A percentile compares a stretch with the other conserved stretches of the same genome.
Evolutionary conservation across 1,140 invertebrate species (phyloP).

Genomic region (Plectrocnemia conspersa): DNA sequence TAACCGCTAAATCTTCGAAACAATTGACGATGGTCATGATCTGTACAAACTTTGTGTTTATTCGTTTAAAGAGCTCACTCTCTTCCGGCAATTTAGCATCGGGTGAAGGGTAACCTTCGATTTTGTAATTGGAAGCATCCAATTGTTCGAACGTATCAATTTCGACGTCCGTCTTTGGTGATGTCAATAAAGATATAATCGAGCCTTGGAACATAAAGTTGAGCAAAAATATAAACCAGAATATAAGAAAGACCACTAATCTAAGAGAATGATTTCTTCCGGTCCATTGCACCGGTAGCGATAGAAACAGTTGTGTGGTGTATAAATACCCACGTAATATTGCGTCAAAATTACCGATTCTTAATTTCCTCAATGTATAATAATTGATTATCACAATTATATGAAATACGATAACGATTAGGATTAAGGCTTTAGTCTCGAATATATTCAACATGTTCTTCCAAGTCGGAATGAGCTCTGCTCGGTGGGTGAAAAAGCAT

Average conservation of each 20-base stretch:
- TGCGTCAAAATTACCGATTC: slow-evolving; percentile 5
- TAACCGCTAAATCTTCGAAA: slow-evolving; percentile 40
- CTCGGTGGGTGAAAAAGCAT: slow-evolving; percentile 28
- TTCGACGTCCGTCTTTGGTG: slow-evolving; percentile 43
- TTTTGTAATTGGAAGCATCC: slow-evolving; percentile 41
- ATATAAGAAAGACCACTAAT: slow-evolving; percentile 21
- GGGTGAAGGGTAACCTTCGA: slow-evolving; percentile 46
- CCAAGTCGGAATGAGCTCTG: slow-evolving; percentile 19
- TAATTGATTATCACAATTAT: slow-evolving; percentile 10
- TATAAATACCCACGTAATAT: slow-evolving; percentile 11
- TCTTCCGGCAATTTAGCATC: slow-evolving; percentile 43
- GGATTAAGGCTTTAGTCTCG: slow-evolving; percentile 14
- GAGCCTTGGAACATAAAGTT: slow-evolving; percentile 40
- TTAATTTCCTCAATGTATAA: slow-evolving; percentile 6
- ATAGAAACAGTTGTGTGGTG: slow-evolving; percentile 19
- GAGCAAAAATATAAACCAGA: slow-evolving; percentile 31
- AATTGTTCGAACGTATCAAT: slow-evolving; percentile 47
- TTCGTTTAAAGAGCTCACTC: slow-evolving; percentile 40
- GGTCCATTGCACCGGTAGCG: slow-evolving; percentile 18
- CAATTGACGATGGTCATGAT: slow-evolving; percentile 42
- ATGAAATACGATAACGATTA: slow-evolving; percentile 13
- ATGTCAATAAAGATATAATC: slow-evolving; percentile 47
- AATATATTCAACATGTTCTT: slow-evolving; percentile 23
- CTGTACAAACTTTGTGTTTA: slow-evolving; percentile 41
- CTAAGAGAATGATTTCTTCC: slow-evolving; percentile 15